phyloP scores from a whole-genome alignment of 2,113 vertebrate species.

The Paracanthobrama guichenoti region DNA sequence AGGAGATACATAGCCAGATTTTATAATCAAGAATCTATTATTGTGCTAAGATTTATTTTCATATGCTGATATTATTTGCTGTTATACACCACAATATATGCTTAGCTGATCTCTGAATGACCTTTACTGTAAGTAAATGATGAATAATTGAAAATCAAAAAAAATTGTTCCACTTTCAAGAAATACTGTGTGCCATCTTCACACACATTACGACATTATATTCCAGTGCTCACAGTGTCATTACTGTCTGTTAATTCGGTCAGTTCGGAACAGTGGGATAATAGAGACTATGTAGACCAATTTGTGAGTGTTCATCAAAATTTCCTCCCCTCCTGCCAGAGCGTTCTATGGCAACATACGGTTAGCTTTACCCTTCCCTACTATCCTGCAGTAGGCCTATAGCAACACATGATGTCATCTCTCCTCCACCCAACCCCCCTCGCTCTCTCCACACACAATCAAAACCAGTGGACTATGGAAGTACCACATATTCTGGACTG shows the following conservation, averaged over 20 bases:
- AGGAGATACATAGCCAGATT: neutral
- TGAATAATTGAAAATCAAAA: neutral
- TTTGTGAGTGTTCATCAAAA: slow-evolving; percentile 20
- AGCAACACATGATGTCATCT: slow-evolving; percentile 84
- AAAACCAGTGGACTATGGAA: slow-evolving; percentile 47
- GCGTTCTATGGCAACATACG: slow-evolving; percentile 66
- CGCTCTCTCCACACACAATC: slow-evolving; percentile 60
- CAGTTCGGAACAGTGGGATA: neutral
- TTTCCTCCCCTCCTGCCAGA: slow-evolving; percentile 41
- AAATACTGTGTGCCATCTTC: neutral
- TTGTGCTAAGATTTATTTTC: neutral
- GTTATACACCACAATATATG: neutral
- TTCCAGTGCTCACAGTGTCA: neutral
- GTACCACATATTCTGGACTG: slow-evolving; percentile 8
- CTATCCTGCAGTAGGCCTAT: slow-evolving; percentile 77
- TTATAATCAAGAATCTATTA: neutral
- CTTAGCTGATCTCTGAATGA: neutral
- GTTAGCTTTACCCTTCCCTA: slow-evolving; percentile 72
- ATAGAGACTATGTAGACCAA: slow-evolving; percentile 1
- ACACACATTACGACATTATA: neutral
- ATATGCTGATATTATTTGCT: neutral
- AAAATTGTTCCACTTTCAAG: neutral
- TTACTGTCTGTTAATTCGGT: neutral
- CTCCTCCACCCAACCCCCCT: slow-evolving; percentile 62
- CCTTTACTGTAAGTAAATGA: neutral